A percentile compares a stretch with the other conserved stretches of the same genome.
Evolutionary conservation across 1,140 invertebrate genomes (phyloP).

Genomic region (Pachypsylla venusta): DNA sequence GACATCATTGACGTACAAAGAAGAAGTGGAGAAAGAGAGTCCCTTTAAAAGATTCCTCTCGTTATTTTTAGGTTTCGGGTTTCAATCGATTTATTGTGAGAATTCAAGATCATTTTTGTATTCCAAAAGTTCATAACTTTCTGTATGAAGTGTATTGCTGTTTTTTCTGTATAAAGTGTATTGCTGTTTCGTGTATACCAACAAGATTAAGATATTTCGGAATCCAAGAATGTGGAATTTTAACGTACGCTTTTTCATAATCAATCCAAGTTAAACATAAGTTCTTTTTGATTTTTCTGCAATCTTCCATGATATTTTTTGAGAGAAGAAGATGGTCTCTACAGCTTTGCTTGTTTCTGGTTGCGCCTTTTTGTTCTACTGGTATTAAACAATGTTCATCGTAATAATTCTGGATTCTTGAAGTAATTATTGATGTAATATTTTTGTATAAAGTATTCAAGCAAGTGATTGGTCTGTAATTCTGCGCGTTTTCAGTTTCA

Average conservation of each 20-base stretch:
- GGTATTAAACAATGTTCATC: not conserved
- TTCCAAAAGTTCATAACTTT: no score
- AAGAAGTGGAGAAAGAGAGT: slow-evolving; percentile 14
- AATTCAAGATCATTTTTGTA: no score
- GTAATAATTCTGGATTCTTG: not conserved
- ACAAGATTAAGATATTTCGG: slow-evolving; percentile 15
- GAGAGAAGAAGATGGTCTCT: not conserved
- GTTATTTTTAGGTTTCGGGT: not conserved
- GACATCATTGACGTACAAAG: slow-evolving; percentile 13
- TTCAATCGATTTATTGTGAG: no score
- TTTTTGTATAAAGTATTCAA: not conserved
- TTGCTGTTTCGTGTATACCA: no score
- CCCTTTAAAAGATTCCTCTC: slow-evolving; percentile 17
- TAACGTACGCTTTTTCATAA: slow-evolving; percentile 11
- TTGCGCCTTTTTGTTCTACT: not conserved
- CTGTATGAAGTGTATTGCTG: no score
- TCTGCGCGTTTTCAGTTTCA: not conserved
- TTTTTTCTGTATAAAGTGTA: slow-evolving; percentile 5
- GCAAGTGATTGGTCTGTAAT: slow-evolving; percentile 1
- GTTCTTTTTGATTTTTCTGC: slow-evolving; percentile 2
- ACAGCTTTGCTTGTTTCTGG: not conserved
- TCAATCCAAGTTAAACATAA: slow-evolving; percentile 7
- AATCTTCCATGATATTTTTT: not conserved
- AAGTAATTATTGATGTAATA: not conserved
- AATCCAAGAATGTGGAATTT: slow-evolving; percentile 17